phyloP scores from a whole-genome alignment of 2,888 invertebrate species.

The Drosophila mulleri region DNA sequence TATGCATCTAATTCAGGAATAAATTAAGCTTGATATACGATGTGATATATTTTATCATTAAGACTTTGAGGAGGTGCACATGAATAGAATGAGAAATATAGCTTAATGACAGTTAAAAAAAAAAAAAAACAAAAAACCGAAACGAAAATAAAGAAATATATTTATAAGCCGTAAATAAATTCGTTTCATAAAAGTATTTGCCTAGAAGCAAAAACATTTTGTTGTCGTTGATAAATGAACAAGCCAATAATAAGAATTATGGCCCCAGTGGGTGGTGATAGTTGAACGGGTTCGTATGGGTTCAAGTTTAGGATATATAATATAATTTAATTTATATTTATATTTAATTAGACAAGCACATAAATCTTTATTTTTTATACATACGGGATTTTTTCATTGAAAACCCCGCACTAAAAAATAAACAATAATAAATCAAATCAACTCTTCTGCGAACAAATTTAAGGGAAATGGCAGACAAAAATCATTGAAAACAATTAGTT shows the following conservation, averaged over 20 bases:
- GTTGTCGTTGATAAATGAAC: constrained; percentile 4
- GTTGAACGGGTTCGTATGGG: not conserved
- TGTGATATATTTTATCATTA: constrained; percentile 14
- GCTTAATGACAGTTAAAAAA: not conserved
- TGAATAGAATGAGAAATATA: not conserved
- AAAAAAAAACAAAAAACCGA: not conserved
- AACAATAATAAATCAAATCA: no score
- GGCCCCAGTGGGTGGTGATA: not conserved
- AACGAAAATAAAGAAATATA: no score
- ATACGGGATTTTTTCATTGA: not conserved
- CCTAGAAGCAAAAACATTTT: not conserved
- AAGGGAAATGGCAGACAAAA: not conserved
- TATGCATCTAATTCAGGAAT: not conserved
- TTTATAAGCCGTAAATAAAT: not conserved
- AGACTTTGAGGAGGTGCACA: not conserved
- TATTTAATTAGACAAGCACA: not conserved
- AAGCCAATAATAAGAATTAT: not conserved
- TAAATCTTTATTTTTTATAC: not conserved
- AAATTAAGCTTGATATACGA: constrained; percentile 3
- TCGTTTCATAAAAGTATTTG: not conserved
- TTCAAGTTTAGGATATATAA: not conserved
- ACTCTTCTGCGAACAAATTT: not conserved
- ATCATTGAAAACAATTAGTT: no score
- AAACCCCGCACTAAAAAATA: not conserved
- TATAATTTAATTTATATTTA: not conserved